phyloP scores from a whole-genome alignment of 2,888 invertebrate species.

The Athalia rosae region DNA sequence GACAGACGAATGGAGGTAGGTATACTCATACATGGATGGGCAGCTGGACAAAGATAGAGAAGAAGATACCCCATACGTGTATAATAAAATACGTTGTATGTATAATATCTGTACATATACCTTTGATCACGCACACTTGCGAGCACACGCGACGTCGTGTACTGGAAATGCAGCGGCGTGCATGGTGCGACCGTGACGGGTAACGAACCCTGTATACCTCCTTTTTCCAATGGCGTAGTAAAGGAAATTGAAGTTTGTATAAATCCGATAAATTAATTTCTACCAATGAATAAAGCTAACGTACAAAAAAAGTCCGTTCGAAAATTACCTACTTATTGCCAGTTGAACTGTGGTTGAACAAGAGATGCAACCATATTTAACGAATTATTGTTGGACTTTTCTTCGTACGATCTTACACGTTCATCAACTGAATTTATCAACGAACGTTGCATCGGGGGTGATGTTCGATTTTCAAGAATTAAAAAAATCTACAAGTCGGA shows the following conservation, averaged over 20 bases:
- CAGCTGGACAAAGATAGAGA: slow-evolving; percentile 16
- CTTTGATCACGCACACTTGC: slow-evolving; percentile 49
- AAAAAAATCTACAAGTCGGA: too few relatives aligned
- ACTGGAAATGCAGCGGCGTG: slow-evolving; percentile 47
- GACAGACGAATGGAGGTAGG: slow-evolving; percentile 15
- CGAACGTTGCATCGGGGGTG: too few relatives aligned
- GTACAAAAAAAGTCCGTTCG: neutral
- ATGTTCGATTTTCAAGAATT: too few relatives aligned
- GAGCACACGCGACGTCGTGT: slow-evolving; percentile 45
- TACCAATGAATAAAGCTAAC: neutral
- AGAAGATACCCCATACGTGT: slow-evolving; percentile 20
- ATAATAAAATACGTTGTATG: slow-evolving; percentile 52
- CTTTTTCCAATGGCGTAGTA: slow-evolving; percentile 27
- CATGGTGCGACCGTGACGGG: slow-evolving; percentile 66
- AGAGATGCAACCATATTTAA: neutral
- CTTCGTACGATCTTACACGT: neutral
- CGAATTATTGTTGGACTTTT: neutral
- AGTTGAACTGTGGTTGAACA: neutral
- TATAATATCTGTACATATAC: slow-evolving; percentile 47
- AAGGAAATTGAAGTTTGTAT: too few relatives aligned
- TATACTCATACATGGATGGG: neutral
- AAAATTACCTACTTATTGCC: neutral
- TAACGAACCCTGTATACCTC: slow-evolving; percentile 63
- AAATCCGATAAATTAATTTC: too few relatives aligned
- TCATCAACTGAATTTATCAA: too few relatives aligned